Base-by-base conservation (phyloP, 2,113 vertebrate genomes). In the Cyanocitta stelleri region DNA sequence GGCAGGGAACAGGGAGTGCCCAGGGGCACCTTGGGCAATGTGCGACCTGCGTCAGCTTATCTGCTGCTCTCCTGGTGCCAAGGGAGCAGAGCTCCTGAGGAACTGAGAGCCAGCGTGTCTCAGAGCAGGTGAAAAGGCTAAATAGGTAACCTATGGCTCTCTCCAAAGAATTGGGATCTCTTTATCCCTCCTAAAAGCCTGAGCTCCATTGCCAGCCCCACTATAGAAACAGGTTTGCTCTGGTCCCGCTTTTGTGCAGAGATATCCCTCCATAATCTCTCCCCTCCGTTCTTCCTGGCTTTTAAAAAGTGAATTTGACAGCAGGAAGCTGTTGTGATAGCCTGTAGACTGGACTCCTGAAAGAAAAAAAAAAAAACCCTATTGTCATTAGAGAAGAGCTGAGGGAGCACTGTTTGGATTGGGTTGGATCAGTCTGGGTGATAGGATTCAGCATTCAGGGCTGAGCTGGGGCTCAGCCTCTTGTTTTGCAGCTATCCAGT, bases 321-420 rank as follows among this genome's bases (percentile, higher is more conserved):
- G 85, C 0, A 12, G 79, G 68, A 95, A 90, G 83, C 91, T 95
- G 94, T 91, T 96, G 92, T 95, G 83, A 87, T 19, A 96, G 87
- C 51, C 74, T 81, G 71, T 16, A 89, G 91, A 67, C 93, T 87
- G 87, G 89, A 41, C 78, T 91, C 90, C 91, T 95, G 87, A 89
- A 86, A 89, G n/a, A 24, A 71, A 86, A 90, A 78, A 72, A 83
- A 61, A 1, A 33, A n/a, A 15, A 0, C 29, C 51, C 79, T 71
- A 68, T 95, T 96, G 92, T 96, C 82, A 68, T 90, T 22, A 90
- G 92, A 94, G 96, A 96, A 93, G 82, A 94, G 91, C 95, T 92
- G 91, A 89, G 90, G 83, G 95, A 96, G 93, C 94, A 91, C 3
- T 93, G 87, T 96, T 95, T 96, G 94, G 79, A 91, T 84, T 94